Conservation (phyloP, 2,113 vertebrate genomes). For the Empidonax alnorum region DNA sequence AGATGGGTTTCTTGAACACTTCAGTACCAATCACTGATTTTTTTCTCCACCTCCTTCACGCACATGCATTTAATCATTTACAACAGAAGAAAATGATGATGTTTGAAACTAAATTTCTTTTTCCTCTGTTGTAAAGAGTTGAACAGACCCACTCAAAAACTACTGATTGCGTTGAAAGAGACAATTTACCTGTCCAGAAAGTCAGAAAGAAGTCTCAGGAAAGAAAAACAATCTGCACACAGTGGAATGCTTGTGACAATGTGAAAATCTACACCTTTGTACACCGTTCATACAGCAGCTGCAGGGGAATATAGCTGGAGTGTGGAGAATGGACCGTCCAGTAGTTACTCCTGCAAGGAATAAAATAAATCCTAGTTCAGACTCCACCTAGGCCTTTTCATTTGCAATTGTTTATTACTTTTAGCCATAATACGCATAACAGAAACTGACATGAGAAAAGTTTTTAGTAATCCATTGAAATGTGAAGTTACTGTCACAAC, state of each 20-base stretch:
- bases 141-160: not conserved
- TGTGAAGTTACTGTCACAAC: not conserved
- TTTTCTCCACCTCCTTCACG: not conserved
- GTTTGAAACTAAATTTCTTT: constrained; percentile 5
- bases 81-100: not conserved
- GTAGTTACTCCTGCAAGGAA: not conserved
- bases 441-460: not conserved
- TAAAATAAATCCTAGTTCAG: not conserved
- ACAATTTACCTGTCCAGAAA: not conserved
- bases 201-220: not conserved
- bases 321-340: not conserved
- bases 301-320: not conserved
- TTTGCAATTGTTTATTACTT: not conserved
- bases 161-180: not conserved
- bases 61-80: not conserved
- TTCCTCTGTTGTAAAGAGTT: not conserved
- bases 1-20: not conserved
- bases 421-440: not conserved
- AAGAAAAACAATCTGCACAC: not conserved
- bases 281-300: not conserved
- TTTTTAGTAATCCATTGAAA: not conserved
- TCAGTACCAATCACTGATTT: not conserved
- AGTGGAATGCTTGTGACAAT: not conserved
- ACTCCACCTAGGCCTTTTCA: not conserved
- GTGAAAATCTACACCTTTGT: not conserved